A percentile compares a stretch with the other conserved stretches of the same genome.
Evolutionary conservation across 2,113 vertebrate genomes (phyloP).

Genomic region (Uria lomvia): DNA sequence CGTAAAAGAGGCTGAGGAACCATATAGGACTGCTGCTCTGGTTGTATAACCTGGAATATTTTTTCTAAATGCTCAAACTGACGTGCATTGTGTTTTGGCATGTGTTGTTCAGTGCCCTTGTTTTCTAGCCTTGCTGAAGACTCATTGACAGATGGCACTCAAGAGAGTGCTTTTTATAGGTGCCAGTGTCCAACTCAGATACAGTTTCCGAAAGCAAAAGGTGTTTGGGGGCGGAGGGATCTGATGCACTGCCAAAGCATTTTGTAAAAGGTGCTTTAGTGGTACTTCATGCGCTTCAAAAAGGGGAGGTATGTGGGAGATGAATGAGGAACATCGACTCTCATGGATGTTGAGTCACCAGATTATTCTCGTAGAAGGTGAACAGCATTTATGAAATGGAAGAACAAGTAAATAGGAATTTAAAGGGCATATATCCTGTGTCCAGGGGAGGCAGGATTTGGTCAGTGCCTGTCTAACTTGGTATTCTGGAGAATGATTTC

Average conservation of each 20-base stretch:
- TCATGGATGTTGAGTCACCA: not conserved
- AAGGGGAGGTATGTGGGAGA: not conserved
- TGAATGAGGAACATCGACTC: not conserved
- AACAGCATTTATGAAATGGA: not conserved
- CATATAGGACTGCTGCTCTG: not conserved
- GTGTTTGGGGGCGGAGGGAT: slow-evolving; percentile 52
- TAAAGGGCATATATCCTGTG: not conserved
- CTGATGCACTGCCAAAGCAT: slow-evolving; percentile 29
- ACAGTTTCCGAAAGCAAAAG: slow-evolving; percentile 56
- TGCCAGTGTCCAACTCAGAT: slow-evolving; percentile 20
- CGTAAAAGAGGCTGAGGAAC: not conserved
- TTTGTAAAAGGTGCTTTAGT: slow-evolving; percentile 46
- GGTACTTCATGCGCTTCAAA: not conserved
- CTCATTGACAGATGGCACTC: slow-evolving; percentile 46
- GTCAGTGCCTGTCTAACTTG: not conserved
- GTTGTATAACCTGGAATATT: not conserved
- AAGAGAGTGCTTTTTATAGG: slow-evolving; percentile 68
- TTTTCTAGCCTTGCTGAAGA: slow-evolving; percentile 56
- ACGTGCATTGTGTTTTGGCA: slow-evolving; percentile 25
- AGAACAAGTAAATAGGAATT: not conserved
- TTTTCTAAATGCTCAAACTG: slow-evolving; percentile 7
- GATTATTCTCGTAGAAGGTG: not conserved
- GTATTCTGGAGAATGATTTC: not conserved
- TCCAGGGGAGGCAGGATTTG: not conserved
- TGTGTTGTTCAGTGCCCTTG: slow-evolving; percentile 26